These are phyloP conservation scores for Nerophis ophidion DNA, from an alignment of 2,113 vertebrate species.

Conservation along the genomic window DNA sequence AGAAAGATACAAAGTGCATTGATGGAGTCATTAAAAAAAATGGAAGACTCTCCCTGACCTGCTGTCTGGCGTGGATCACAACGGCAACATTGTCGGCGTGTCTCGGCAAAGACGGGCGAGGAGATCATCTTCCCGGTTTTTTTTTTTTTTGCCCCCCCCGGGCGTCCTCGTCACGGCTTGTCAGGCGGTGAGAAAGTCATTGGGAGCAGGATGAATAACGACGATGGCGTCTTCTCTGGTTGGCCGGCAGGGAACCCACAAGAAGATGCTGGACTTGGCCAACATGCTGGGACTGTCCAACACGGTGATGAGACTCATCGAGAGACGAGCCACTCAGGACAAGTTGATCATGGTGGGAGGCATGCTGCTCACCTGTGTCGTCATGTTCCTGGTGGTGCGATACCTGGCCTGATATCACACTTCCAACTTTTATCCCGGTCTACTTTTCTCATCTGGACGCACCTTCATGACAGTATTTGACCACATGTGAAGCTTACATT, in stretches of 20 bases:
- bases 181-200: conserved; percentile 45
- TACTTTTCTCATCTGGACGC: conserved; percentile 4
- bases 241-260: conserved; percentile 82
- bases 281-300: conserved; percentile 96
- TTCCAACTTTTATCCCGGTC: conserved; percentile 5
- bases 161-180: conserved; percentile 46
- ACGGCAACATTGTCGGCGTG: conserved; percentile 36
- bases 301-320: conserved; percentile 94
- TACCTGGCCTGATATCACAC: conserved; percentile 82
- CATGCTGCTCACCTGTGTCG: conserved; percentile 86
- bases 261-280: conserved; percentile 96
- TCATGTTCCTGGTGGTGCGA: conserved; percentile 88
- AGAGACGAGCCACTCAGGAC: conserved; percentile 91
- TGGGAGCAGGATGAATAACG: conserved; percentile 28
- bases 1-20: not conserved
- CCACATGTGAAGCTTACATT: conserved; percentile 16
- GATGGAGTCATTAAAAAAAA: not conserved
- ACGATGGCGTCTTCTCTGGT: conserved; percentile 10
- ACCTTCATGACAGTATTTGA: conserved; percentile 47
- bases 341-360: conserved; percentile 96
- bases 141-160: conserved; percentile 25
- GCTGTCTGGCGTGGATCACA: conserved; percentile 28
- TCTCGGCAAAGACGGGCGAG: conserved; percentile 37
- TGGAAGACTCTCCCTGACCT: conserved; percentile 4
- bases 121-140: conserved; percentile 56